Conservation (phyloP, 1,140 invertebrate species). For the Scaptomyza hsui region DNA sequence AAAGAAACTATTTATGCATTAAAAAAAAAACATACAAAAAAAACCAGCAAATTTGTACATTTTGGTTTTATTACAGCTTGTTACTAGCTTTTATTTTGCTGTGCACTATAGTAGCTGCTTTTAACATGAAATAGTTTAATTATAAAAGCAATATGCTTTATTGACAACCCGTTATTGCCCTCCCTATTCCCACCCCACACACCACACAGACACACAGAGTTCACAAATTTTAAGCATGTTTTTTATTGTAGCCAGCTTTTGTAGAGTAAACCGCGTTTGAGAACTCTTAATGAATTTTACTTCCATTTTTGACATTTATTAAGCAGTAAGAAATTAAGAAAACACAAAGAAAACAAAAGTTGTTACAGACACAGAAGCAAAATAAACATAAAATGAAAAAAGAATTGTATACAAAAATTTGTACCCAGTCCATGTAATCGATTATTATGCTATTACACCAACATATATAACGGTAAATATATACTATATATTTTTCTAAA, state of each 20-base stretch:
- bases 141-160: background rate
- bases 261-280: constrained; percentile 29
- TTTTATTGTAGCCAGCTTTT: constrained; percentile 31
- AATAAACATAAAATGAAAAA: constrained; percentile 23
- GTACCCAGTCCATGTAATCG: constrained; percentile 80
- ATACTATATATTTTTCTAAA: constrained; percentile 79
- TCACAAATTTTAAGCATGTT: constrained; percentile 11
- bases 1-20: constrained; percentile 68
- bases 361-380: constrained; percentile 37
- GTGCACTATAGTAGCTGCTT: constrained; percentile 26
- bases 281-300: constrained; percentile 72
- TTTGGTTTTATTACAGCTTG: constrained; percentile 51
- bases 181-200: background rate
- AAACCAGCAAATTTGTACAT: constrained; percentile 5
- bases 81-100: constrained; percentile 24
- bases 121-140: constrained; percentile 31
- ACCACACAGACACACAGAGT: constrained; percentile 9
- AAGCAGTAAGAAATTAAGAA: constrained; percentile 50
- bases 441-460: constrained; percentile 68
- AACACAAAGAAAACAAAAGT: constrained; percentile 26
- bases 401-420: constrained; percentile 78
- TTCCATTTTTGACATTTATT: constrained; percentile 73
- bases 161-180: background rate
- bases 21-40: constrained; percentile 43
- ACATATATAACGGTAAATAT: constrained; percentile 66